phyloP scores from a whole-genome alignment of 2,888 invertebrate species.

The Phrixothrix hirtus region DNA sequence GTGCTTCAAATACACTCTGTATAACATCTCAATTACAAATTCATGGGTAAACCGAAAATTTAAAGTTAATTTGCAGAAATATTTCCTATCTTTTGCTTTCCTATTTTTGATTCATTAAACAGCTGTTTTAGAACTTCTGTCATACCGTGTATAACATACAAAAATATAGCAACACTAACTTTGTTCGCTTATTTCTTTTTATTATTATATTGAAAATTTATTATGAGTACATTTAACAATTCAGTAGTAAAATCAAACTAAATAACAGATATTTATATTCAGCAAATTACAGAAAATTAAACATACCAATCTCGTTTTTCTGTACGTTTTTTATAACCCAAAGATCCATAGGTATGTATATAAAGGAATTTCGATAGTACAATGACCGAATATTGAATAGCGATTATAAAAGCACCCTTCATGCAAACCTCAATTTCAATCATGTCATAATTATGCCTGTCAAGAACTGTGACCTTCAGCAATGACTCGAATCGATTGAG shows the following conservation, averaged over 20 bases:
- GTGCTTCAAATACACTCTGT: too few species aligned
- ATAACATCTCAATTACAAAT: too few species aligned
- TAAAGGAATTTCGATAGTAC: neutral
- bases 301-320: too few species aligned
- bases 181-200: neutral
- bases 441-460: neutral
- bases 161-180: too few species aligned
- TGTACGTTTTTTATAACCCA: too few species aligned
- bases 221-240: neutral
- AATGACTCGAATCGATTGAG: neutral
- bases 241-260: neutral
- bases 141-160: too few species aligned
- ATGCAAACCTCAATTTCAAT: neutral
- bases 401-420: neutral
- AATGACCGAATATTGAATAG: neutral
- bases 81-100: too few species aligned
- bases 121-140: too few species aligned
- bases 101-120: too few species aligned
- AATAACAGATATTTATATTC: neutral
- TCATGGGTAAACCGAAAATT: too few species aligned
- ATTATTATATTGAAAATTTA: conserved; percentile 4
- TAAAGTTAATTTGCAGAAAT: too few species aligned
- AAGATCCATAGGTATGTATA: neutral
- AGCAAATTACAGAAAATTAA: neutral
- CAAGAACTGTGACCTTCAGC: neutral